These are phyloP conservation scores for Plodia interpunctella DNA, from an alignment of 1,140 invertebrate genomes.

Conservation along the genomic window DNA sequence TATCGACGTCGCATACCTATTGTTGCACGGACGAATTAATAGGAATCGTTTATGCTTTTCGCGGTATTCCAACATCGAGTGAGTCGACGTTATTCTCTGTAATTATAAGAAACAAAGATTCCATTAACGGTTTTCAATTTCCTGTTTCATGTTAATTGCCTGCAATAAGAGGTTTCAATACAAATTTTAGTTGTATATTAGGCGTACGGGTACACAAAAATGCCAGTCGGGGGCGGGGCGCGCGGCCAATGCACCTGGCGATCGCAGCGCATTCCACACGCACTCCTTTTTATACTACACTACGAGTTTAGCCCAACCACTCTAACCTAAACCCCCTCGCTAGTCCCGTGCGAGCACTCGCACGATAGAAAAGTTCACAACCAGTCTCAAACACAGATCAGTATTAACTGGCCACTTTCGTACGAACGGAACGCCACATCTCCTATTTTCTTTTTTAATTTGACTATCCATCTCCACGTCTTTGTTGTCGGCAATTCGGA, in stretches of 20 bases:
- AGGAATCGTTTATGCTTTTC: constrained; percentile 1
- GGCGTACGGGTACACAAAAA: constrained; percentile 48
- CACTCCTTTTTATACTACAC: constrained; percentile 61
- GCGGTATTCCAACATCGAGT: background rate
- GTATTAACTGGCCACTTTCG: constrained; percentile 21
- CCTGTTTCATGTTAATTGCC: constrained; percentile 26
- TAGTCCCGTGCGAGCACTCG: constrained; percentile 10
- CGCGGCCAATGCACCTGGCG: constrained; percentile 61
- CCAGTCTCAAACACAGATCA: constrained; percentile 20
- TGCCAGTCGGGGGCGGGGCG: constrained; percentile 42
- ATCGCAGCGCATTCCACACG: constrained; percentile 59
- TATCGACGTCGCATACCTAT: background rate
- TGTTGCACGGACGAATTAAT: background rate
- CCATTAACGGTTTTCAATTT: constrained; percentile 1
- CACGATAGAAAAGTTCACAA: constrained; percentile 22
- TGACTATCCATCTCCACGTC: constrained; percentile 37
- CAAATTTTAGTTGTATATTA: constrained; percentile 37
- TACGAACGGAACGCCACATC: constrained; percentile 31
- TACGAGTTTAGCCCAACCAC: constrained; percentile 38
- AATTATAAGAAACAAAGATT: constrained; percentile 3
- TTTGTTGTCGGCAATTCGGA: constrained; percentile 31
- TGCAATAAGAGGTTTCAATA: constrained; percentile 32
- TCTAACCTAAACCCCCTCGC: constrained; percentile 27
- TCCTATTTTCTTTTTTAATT: constrained; percentile 36
- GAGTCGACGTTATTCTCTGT: background rate